Evolutionary conservation across 1,140 invertebrate species (phyloP), one percentile per base, ranked within the genome.

Genomic region (Brachionus asplanchnoidis): DNA sequence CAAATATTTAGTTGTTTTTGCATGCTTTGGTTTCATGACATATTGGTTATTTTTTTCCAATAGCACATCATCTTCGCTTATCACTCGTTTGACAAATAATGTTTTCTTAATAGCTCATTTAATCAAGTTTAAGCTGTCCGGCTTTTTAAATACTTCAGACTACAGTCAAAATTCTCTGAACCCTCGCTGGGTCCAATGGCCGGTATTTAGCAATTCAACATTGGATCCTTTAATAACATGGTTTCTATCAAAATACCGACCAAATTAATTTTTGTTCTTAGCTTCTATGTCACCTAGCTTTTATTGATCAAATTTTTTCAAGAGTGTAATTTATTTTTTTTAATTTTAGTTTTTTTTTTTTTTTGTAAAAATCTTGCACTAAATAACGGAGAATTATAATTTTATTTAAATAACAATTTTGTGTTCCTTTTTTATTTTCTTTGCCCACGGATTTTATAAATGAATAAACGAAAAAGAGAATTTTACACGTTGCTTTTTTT

Each of bases 381-480:
- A 12, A 8, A n/a, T 36, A 50, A 53, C 42, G 46, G 44, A 73
- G 68, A 73, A 73, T 73, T 42, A 42, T 77, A 11, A 46, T 77
- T 77, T 20, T 26, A 20, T 50, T 77, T 50, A 50, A 77, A 77
- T 50, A 50, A 28, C 73, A 77, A 77, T 77, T 77, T 77, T 77
- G 32, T 50, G 8, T 46, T 77, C 40, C 40, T 77, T 77, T 36
- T 77, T 77, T 77, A 26, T 77, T 77, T 77, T 50, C 11, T 46
- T 17, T 50, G 20, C 42, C 17, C 42, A 50, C 26, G 44, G 26
- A 26, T 20, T 77, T 77, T 50, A 77, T 50, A 50, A 26, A 50
- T 77, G 11, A 77, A 50, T 77, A 77, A 77, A 77, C 17, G 73
- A 50, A 77, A 77, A 77, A 77, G 42, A 50, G 26, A 50, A 77